These are phyloP conservation scores for Argopecten irradians DNA, from an alignment of 1,140 invertebrate genomes.

Conservation along the genomic window DNA sequence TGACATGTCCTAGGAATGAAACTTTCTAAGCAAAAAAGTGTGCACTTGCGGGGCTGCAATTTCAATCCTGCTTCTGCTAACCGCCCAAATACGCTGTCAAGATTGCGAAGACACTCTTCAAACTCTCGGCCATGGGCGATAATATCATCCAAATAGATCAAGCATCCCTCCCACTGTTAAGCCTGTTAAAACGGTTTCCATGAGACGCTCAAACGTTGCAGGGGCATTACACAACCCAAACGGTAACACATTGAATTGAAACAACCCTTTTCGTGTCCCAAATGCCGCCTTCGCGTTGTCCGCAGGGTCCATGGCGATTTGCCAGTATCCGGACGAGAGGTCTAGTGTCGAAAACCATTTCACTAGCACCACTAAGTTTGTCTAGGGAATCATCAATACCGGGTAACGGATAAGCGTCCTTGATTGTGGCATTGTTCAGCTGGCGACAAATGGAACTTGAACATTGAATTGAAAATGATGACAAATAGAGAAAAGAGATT, in stretches of 20 bases:
- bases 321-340: slow-evolving; percentile 3
- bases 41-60: slow-evolving; percentile 29
- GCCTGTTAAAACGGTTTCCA: neutral
- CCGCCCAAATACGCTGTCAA: neutral
- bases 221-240: neutral
- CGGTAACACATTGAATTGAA: neutral
- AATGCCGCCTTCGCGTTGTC: slow-evolving; percentile 25
- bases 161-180: slow-evolving; percentile 19
- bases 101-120: neutral
- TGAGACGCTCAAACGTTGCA: neutral
- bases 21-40: slow-evolving; percentile 28
- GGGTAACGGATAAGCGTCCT: slow-evolving; percentile 36
- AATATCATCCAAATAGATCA: slow-evolving; percentile 39
- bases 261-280: slow-evolving; percentile 11
- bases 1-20: slow-evolving; percentile 3
- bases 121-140: neutral
- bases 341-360: slow-evolving; percentile 34
- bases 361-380: slow-evolving; percentile 12
- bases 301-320: slow-evolving; percentile 18
- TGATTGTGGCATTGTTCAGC: neutral
- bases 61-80: slow-evolving; percentile 25
- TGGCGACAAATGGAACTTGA: too few species aligned
- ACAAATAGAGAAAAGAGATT: too few species aligned
- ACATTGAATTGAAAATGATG: too few species aligned
- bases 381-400: slow-evolving; percentile 30